Percentiles rank a stretch among this genome's conserved stretches.
Evolutionary conservation across 2,888 invertebrate genomes (phyloP).

Genomic region (Calliphora vomitoria): DNA sequence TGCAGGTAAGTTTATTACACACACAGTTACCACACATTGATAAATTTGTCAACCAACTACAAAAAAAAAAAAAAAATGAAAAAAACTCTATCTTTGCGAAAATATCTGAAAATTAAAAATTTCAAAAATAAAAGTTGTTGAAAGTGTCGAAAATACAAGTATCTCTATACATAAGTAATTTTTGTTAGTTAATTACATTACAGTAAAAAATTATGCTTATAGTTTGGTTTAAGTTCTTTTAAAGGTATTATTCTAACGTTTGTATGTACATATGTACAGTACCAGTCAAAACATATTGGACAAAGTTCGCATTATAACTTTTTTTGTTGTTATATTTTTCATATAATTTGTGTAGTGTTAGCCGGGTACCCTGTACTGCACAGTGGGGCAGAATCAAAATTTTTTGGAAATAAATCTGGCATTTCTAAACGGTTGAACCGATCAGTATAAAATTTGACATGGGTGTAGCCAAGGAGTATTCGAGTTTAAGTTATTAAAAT

Average conservation of each 20-base stretch:
- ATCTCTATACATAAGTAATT: slow-evolving; percentile 4
- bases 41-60: neutral
- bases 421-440: too few relatives aligned
- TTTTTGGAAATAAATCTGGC: too few relatives aligned
- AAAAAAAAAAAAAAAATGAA: neutral
- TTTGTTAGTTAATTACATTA: slow-evolving; percentile 56
- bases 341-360: too few relatives aligned
- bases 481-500: too few relatives aligned
- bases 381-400: too few relatives aligned
- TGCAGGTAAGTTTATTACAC: slow-evolving; percentile 80
- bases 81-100: neutral
- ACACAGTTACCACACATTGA: neutral
- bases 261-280: neutral
- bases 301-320: too few relatives aligned
- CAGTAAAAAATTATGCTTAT: slow-evolving; percentile 1
- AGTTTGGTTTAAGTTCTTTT: too few relatives aligned
- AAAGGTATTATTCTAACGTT: neutral
- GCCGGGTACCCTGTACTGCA: too few relatives aligned
- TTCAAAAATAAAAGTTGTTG: neutral
- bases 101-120: neutral
- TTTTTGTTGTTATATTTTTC: too few relatives aligned
- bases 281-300: too few relatives aligned
- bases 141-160: neutral
- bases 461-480: too few relatives aligned
- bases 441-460: too few relatives aligned